Base-by-base conservation (phyloP, 1,140 invertebrate species). In the Fopius arisanus region DNA sequence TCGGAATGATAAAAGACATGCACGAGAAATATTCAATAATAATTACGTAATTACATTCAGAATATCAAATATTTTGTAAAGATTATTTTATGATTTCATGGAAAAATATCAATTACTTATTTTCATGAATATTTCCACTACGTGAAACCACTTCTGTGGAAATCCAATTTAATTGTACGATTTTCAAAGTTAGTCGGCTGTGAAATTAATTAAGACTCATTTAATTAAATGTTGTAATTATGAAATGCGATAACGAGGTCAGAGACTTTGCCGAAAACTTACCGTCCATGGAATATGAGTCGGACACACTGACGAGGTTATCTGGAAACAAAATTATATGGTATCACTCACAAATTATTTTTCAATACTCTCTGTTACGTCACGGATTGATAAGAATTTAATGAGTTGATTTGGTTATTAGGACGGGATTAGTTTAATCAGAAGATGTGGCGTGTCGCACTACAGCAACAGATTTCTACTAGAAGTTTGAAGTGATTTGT, bases 321-420 rank as follows among this genome's bases (percentile, higher is more conserved):
- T 72, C 70, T 72, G 41, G 4, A 72, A 72, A 72, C 6, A 54
- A 37, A n/a, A 37, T 72, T n/a, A n/a, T n/a, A 26, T 26, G 19
- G 21, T 26, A 48, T 48, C 9, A 51, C 28, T 43, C 29, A 51
- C 54, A 28, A 16, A 51, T 41, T 29, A 10, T 37, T n/a, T n/a
- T n/a, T n/a, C n/a, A n/a, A n/a, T n/a, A n/a, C n/a, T n/a, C n/a
- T n/a, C n/a, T n/a, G n/a, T n/a, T n/a, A n/a, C n/a, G n/a, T n/a
- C n/a, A n/a, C n/a, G n/a, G n/a, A n/a, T n/a, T n/a, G n/a, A n/a
- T n/a, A n/a, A n/a, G n/a, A n/a, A n/a, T n/a, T n/a, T n/a, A n/a
- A n/a, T n/a, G n/a, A n/a, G n/a, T n/a, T n/a, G n/a, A n/a, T n/a
- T n/a, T n/a, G n/a, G n/a, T n/a, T n/a, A n/a, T n/a, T n/a, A n/a